phyloP scores from a whole-genome alignment of 2,797 vertebrate genomes.

The Centroberyx gerrardi region DNA sequence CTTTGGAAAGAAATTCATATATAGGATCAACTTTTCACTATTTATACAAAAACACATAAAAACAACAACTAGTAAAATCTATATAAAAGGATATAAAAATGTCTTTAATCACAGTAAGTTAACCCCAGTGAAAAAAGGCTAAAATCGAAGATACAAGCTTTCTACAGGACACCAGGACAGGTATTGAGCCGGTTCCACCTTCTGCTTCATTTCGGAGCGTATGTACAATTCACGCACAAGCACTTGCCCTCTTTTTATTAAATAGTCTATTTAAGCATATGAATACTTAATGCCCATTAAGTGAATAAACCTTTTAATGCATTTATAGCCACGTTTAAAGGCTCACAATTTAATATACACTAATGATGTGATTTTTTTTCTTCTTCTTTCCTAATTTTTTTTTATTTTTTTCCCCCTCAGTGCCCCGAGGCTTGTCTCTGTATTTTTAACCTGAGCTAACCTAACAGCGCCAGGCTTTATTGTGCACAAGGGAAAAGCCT shows the following conservation, averaged over 20 bases:
- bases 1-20: too few species aligned
- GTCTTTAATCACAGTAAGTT: too few species aligned
- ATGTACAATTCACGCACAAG: not conserved
- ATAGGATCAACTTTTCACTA: too few species aligned
- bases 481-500: conserved; percentile 11
- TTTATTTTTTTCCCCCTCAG: not conserved
- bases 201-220: not conserved
- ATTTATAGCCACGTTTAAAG: conserved; percentile 8
- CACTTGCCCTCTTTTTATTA: not conserved
- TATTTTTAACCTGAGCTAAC: conserved; percentile 35
- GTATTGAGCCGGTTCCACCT: not conserved
- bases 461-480: not conserved
- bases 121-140: too few species aligned
- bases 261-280: conserved; percentile 4
- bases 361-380: not conserved
- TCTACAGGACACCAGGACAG: too few species aligned
- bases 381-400: not conserved
- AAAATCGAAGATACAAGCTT: too few species aligned
- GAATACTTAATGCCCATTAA: conserved; percentile 12
- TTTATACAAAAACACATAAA: too few species aligned
- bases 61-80: too few species aligned
- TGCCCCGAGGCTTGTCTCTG: conserved; percentile 16
- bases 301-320: conserved; percentile 17
- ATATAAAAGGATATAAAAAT: too few species aligned
- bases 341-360: conserved; percentile 10